Conservation (phyloP, 2,113 vertebrate species). For the Crypturellus undulatus region DNA sequence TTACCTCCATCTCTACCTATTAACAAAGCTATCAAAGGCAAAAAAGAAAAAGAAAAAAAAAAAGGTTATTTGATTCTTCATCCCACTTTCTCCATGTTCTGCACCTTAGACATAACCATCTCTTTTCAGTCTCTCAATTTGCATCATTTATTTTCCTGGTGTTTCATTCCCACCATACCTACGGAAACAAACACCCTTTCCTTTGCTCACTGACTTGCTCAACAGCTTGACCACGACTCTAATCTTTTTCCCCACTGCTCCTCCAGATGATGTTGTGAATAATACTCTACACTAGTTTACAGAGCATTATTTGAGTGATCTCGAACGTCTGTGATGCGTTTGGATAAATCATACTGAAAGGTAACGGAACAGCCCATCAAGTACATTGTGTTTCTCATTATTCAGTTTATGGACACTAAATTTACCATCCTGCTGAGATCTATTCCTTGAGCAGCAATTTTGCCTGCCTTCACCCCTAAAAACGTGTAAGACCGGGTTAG, state of each 20-base stretch:
- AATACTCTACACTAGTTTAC: neutral
- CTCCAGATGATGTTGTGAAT: neutral
- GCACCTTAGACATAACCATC: neutral
- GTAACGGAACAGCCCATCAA: neutral
- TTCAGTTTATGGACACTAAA: neutral
- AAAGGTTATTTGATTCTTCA: neutral
- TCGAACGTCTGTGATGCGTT: neutral
- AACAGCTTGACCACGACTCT: neutral
- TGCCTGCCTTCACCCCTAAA: neutral
- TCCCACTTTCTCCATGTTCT: neutral
- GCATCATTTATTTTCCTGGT: neutral
- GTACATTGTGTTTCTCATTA: neutral
- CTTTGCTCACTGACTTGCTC: neutral
- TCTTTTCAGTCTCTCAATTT: neutral
- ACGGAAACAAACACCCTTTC: neutral
- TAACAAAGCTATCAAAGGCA: neutral
- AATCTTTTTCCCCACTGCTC: neutral
- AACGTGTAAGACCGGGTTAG: rapidly evolving
- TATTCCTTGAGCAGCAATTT: neutral
- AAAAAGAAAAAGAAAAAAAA: neutral
- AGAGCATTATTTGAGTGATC: neutral
- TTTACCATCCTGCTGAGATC: neutral
- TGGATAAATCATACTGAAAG: neutral
- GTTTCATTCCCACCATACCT: neutral
- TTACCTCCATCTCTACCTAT: neutral